phyloP scores from a whole-genome alignment of 2,113 vertebrate species.

The Amphilophus citrinellus region DNA sequence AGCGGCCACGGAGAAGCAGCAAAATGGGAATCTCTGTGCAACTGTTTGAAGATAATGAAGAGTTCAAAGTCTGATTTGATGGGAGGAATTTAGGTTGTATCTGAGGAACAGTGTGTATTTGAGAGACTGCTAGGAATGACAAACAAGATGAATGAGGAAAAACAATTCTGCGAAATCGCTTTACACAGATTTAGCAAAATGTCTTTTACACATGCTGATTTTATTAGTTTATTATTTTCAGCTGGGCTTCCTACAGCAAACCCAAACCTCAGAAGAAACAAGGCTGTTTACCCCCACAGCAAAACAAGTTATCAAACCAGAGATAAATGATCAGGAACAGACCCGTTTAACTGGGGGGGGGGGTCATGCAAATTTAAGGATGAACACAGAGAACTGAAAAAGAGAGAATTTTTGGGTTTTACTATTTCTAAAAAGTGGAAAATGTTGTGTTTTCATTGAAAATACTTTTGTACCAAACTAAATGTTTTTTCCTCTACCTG shows the following conservation, averaged over 20 bases:
- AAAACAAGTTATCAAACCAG: constrained; percentile 23
- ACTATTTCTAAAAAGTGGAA: background rate
- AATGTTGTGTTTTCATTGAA: background rate
- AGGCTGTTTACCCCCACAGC: constrained; percentile 24
- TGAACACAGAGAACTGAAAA: background rate
- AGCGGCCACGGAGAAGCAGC: constrained; percentile 55
- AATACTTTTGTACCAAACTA: background rate
- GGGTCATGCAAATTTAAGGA: background rate
- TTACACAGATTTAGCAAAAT: background rate
- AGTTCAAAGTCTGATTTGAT: constrained; percentile 14
- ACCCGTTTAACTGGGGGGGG: background rate
- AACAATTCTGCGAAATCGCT: background rate
- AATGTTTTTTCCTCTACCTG: background rate
- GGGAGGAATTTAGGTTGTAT: constrained; percentile 20
- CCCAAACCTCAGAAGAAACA: background rate
- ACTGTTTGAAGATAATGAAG: constrained; percentile 34
- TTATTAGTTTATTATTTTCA: constrained; percentile 25
- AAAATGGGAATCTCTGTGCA: constrained; percentile 23
- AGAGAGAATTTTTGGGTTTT: background rate
- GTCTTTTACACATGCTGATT: constrained; percentile 14
- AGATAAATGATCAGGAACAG: background rate
- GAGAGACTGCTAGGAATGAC: background rate
- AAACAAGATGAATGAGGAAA: background rate
- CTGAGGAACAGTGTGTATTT: background rate
- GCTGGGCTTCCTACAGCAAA: constrained; percentile 10